phyloP scores from a whole-genome alignment of 2,888 invertebrate species.

The Eulithis prunata region DNA sequence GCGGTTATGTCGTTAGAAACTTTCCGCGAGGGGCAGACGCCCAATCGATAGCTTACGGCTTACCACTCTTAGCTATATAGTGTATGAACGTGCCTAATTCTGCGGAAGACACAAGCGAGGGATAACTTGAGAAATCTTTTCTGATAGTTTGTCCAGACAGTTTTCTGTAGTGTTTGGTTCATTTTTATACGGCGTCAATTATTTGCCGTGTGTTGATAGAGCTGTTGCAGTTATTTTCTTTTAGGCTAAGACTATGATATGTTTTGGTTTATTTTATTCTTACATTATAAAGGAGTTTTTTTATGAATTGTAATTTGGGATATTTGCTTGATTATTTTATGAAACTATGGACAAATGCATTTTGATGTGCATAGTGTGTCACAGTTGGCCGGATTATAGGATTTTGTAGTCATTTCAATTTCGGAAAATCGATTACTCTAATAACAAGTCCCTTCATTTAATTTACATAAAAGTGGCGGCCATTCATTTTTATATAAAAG shows the following conservation, averaged over 20 bases:
- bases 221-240: too few relatives aligned
- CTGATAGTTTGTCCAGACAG: slow-evolving; percentile 29
- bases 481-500: slow-evolving; percentile 79
- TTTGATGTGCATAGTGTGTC: slow-evolving; percentile 24
- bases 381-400: slow-evolving; percentile 64
- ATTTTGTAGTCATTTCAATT: slow-evolving; percentile 53
- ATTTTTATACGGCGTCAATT: background rate
- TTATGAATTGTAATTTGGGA: too few relatives aligned
- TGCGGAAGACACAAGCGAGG: slow-evolving; percentile 35
- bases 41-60: slow-evolving; percentile 76
- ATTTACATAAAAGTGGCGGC: slow-evolving; percentile 78
- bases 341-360: background rate
- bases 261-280: too few relatives aligned
- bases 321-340: too few relatives aligned
- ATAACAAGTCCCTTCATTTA: slow-evolving; percentile 71
- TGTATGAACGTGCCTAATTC: slow-evolving; percentile 44
- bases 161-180: slow-evolving; percentile 15
- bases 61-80: slow-evolving; percentile 55
- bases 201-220: too few relatives aligned
- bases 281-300: too few relatives aligned
- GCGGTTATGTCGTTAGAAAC: slow-evolving; percentile 85
- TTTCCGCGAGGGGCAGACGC: slow-evolving; percentile 69
- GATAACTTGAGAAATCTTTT: slow-evolving; percentile 33
- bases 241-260: too few relatives aligned
- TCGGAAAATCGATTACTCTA: slow-evolving; percentile 61